phyloP scores from a whole-genome alignment of 2,888 invertebrate species.

The Ichneumon xanthorius region DNA sequence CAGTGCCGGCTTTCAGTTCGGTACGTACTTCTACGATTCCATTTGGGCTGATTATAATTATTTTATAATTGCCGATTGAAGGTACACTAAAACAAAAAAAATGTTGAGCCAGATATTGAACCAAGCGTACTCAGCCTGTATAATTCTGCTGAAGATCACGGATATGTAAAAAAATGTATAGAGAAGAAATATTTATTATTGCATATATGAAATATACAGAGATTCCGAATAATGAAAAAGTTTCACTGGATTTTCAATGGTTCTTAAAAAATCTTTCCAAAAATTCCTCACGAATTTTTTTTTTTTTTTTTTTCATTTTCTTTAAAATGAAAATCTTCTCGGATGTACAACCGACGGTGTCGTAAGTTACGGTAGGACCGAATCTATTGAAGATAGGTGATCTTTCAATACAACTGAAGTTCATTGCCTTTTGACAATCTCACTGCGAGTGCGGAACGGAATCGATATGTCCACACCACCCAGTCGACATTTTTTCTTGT shows the following conservation, averaged over 20 bases:
- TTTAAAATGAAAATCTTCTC: too few relatives aligned
- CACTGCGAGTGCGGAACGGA: too few relatives aligned
- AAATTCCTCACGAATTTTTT: too few relatives aligned
- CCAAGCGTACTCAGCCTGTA: too few relatives aligned
- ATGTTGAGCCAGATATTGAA: not conserved
- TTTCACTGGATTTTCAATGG: not conserved
- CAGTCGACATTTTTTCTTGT: not conserved
- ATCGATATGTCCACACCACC: not conserved
- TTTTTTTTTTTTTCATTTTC: too few relatives aligned
- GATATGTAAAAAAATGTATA: too few relatives aligned
- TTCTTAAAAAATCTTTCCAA: not conserved
- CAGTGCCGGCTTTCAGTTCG: constrained; percentile 69
- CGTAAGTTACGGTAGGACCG: too few relatives aligned
- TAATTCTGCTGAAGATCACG: too few relatives aligned
- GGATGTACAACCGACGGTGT: too few relatives aligned
- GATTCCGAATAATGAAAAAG: not conserved
- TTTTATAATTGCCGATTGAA: not conserved
- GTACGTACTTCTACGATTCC: constrained; percentile 16
- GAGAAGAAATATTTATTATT: not conserved
- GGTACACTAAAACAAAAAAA: constrained; percentile 2
- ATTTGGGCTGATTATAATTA: not conserved
- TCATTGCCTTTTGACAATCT: too few relatives aligned
- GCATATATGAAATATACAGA: not conserved
- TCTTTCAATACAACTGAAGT: too few relatives aligned
- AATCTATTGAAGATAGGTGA: too few relatives aligned